Evolutionary conservation across 2,888 invertebrate species (phyloP).

Genomic region (Lasioglossum morio): DNA sequence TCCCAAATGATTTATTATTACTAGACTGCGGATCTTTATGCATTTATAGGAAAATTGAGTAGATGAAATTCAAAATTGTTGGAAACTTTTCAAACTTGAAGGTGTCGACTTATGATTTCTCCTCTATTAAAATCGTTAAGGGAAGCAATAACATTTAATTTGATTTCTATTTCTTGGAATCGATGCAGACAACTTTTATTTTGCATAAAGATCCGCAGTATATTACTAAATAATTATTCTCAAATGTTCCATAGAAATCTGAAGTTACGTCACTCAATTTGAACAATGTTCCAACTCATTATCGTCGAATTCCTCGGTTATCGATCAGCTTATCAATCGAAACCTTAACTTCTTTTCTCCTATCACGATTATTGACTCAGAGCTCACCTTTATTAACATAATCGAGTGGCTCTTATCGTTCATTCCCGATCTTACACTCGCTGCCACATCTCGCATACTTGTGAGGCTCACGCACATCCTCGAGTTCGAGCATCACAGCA

Average conservation of each 20-base stretch:
- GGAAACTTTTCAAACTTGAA: no score
- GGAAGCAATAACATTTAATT: no score
- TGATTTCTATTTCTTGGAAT: no score
- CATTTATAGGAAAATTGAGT: no score
- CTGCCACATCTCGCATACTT: neutral
- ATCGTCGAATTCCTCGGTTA: neutral
- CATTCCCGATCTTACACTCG: neutral
- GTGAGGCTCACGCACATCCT: neutral
- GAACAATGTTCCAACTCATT: neutral
- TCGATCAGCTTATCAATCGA: neutral
- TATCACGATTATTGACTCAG: neutral
- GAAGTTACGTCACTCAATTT: neutral
- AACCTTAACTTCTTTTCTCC: neutral
- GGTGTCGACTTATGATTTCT: no score
- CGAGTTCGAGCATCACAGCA: conserved; percentile 59
- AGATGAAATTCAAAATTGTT: no score
- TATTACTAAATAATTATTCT: no score
- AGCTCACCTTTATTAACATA: neutral
- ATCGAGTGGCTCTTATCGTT: neutral
- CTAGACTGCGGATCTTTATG: no score
- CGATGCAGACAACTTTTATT: no score
- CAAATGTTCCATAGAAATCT: neutral
- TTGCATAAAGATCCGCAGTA: no score
- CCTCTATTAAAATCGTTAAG: no score
- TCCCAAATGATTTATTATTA: no score